phyloP scores from a whole-genome alignment of 2,888 invertebrate species.

The Aplocera efformata region DNA sequence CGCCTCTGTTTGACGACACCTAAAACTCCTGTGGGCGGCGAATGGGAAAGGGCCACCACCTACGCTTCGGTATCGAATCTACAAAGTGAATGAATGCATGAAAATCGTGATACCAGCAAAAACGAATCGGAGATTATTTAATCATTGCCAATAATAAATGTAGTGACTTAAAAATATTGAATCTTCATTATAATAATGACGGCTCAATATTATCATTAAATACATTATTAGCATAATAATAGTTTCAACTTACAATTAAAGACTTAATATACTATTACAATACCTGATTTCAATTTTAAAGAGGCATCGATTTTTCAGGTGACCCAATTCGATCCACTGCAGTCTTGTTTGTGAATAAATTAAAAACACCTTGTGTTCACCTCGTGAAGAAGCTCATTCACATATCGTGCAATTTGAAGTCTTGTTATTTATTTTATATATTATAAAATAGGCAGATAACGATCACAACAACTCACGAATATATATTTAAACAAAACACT shows the following conservation, averaged over 20 bases:
- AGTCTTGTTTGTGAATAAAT: neutral
- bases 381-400: constrained; percentile 24
- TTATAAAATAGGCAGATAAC: too few relatives aligned
- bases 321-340: constrained; percentile 1
- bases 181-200: too few relatives aligned
- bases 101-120: constrained; percentile 16
- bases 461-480: neutral
- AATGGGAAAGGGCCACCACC: constrained; percentile 66
- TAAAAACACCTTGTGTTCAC: neutral
- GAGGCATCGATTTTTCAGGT: neutral
- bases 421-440: neutral
- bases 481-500: neutral
- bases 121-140: constrained; percentile 7
- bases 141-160: too few relatives aligned
- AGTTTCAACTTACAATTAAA: too few relatives aligned
- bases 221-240: too few relatives aligned
- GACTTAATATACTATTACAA: constrained; percentile 1
- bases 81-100: constrained; percentile 23
- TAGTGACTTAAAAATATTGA: too few relatives aligned
- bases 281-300: neutral
- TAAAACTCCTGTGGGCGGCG: constrained; percentile 62
- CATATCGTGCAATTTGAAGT: constrained; percentile 24
- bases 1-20: too few relatives aligned
- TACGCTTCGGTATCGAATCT: constrained; percentile 49
- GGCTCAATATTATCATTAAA: too few relatives aligned